These are phyloP conservation scores for Elachura formosa DNA, from an alignment of 2,113 vertebrate species.

Conservation along the genomic window DNA sequence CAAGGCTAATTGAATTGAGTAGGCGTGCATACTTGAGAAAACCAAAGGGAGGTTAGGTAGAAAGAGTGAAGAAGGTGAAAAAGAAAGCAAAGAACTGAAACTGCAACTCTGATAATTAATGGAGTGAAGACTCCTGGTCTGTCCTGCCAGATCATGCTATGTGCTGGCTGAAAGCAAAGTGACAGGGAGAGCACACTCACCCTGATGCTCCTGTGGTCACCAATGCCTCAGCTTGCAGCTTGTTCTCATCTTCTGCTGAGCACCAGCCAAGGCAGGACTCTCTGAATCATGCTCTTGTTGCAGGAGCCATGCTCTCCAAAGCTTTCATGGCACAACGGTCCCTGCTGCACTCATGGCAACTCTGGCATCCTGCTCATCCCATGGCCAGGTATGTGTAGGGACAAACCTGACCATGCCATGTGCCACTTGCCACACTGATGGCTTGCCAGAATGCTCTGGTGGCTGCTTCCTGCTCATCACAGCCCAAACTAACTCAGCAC, in stretches of 20 bases:
- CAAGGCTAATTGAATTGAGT: slow-evolving; percentile 60
- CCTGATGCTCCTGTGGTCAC: not conserved
- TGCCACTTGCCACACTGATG: accelerated
- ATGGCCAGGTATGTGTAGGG: accelerated
- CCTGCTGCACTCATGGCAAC: accelerated
- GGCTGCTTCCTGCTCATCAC: not conserved
- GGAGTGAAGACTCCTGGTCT: not conserved
- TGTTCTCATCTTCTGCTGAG: not conserved
- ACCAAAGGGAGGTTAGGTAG: slow-evolving; percentile 17
- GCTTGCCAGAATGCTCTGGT: not conserved
- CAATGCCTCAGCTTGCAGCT: not conserved
- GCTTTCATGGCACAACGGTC: not conserved
- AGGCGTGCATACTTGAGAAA: slow-evolving; percentile 1
- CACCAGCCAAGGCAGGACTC: not conserved
- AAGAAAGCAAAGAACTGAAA: not conserved
- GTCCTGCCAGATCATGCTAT: not conserved
- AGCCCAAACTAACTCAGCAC: not conserved
- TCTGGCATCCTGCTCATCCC: not conserved
- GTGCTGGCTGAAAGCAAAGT: not conserved
- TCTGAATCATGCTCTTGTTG: not conserved
- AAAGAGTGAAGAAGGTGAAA: slow-evolving; percentile 37
- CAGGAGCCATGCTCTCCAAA: not conserved
- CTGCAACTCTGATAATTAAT: not conserved
- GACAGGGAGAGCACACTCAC: not conserved
- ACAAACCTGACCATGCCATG: accelerated